A percentile compares a stretch with the other conserved stretches of the same genome.
phyloP scores from a whole-genome alignment of 2,888 invertebrate species.

The Melanargia galathea region DNA sequence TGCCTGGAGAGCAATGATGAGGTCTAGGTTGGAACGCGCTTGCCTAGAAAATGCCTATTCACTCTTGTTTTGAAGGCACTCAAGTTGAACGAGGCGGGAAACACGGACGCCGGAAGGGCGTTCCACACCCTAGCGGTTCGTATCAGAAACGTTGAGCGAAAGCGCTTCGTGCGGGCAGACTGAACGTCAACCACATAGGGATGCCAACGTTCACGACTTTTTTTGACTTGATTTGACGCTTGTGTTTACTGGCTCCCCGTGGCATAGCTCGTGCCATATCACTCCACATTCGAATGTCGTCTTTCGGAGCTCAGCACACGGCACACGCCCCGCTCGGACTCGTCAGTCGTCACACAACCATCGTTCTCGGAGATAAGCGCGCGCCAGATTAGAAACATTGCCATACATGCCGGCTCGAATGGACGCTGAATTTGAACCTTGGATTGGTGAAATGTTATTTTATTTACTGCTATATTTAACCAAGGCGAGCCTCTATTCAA shows the following conservation, averaged over 20 bases:
- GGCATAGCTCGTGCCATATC: conserved; percentile 42
- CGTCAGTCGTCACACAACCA: conserved; percentile 42
- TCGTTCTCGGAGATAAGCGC: conserved; percentile 60
- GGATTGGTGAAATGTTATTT: not conserved
- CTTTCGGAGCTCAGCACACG: conserved; percentile 49
- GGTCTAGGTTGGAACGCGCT: too few species aligned
- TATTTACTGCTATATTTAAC: not conserved
- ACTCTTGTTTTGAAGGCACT: too few species aligned
- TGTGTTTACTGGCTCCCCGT: conserved; percentile 40
- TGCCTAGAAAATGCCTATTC: too few species aligned
- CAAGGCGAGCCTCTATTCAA: not conserved
- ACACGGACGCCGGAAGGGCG: too few species aligned
- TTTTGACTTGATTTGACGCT: not conserved
- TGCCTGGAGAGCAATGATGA: too few species aligned
- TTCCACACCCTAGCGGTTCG: too few species aligned
- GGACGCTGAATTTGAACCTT: conserved; percentile 27
- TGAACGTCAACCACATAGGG: too few species aligned
- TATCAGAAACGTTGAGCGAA: too few species aligned
- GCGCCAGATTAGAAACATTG: conserved; percentile 44
- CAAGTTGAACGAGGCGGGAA: too few species aligned
- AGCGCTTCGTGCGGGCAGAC: too few species aligned
- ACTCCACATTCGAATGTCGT: conserved; percentile 56
- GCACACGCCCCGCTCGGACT: not conserved
- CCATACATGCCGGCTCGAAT: conserved; percentile 20
- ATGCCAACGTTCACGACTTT: too few species aligned